phyloP scores from a whole-genome alignment of 1,140 invertebrate genomes.

The Sycobia sp. region DNA sequence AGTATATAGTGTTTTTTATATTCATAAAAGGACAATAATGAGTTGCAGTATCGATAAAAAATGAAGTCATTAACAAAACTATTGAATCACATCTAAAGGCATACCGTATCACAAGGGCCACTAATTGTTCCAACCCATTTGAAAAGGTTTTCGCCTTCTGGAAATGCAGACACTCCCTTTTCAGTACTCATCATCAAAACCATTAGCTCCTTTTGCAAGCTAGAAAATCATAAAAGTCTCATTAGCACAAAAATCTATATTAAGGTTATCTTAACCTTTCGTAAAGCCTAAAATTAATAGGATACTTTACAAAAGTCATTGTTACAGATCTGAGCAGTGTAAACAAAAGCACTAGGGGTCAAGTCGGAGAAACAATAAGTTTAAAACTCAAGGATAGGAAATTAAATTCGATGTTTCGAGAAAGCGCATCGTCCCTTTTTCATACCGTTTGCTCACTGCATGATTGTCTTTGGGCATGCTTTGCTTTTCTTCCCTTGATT shows the following conservation, averaged over 20 bases:
- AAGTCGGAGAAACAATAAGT: neutral
- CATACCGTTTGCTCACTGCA: slow-evolving; percentile 83
- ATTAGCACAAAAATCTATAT: slow-evolving; percentile 21
- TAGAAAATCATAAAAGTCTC: slow-evolving; percentile 47
- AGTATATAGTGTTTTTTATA: too few species aligned
- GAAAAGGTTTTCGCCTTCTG: slow-evolving; percentile 94
- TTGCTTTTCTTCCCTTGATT: slow-evolving; percentile 75
- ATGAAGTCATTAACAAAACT: too few species aligned
- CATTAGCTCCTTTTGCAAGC: slow-evolving; percentile 84
- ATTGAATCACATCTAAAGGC: too few species aligned
- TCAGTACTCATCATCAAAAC: slow-evolving; percentile 85
- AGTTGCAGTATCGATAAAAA: neutral
- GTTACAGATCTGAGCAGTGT: neutral
- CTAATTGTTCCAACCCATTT: slow-evolving; percentile 94
- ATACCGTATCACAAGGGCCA: slow-evolving; percentile 85
- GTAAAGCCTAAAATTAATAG: neutral
- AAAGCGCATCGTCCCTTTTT: slow-evolving; percentile 36
- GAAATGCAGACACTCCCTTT: slow-evolving; percentile 94
- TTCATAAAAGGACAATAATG: neutral
- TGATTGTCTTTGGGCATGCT: slow-evolving; percentile 79
- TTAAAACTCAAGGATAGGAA: neutral
- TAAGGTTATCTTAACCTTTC: slow-evolving; percentile 27
- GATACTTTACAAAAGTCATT: neutral
- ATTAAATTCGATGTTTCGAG: neutral
- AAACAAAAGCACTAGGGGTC: slow-evolving; percentile 16